phyloP scores from a whole-genome alignment of 2,113 vertebrate species.

The Seriola aureovittata region DNA sequence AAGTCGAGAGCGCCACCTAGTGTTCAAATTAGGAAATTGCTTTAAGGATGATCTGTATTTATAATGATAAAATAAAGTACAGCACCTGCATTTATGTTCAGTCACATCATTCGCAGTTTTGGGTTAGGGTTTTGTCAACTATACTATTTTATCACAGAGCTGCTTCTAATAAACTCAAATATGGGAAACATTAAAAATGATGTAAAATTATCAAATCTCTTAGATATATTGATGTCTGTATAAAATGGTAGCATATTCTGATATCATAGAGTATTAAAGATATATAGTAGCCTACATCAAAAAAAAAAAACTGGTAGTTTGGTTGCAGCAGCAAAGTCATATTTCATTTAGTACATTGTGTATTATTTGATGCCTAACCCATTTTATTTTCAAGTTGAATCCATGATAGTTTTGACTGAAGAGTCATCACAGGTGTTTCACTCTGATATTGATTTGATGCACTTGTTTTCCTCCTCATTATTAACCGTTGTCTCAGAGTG shows the following conservation, averaged over 20 bases:
- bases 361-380: neutral
- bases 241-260: neutral
- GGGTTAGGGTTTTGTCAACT: neutral
- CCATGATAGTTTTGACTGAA: neutral
- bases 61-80: neutral
- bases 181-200: neutral
- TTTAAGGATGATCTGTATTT: neutral
- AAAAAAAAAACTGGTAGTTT: neutral
- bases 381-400: neutral
- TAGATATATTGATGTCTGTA: neutral
- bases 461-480: constrained; percentile 1
- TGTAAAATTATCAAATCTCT: neutral
- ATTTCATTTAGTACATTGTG: neutral
- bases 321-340: neutral
- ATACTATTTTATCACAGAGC: too few species aligned
- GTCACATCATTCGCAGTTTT: neutral
- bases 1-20: constrained; percentile 46
- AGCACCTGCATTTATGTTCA: neutral
- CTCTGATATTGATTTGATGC: neutral
- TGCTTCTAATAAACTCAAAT: too few species aligned
- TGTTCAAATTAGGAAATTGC: neutral
- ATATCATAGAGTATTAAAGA: neutral
- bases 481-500: neutral
- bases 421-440: neutral
- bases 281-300: too few species aligned